Base-by-base conservation (phyloP, 2,797 vertebrate genomes). In the Pseudomugil gertrudae region DNA sequence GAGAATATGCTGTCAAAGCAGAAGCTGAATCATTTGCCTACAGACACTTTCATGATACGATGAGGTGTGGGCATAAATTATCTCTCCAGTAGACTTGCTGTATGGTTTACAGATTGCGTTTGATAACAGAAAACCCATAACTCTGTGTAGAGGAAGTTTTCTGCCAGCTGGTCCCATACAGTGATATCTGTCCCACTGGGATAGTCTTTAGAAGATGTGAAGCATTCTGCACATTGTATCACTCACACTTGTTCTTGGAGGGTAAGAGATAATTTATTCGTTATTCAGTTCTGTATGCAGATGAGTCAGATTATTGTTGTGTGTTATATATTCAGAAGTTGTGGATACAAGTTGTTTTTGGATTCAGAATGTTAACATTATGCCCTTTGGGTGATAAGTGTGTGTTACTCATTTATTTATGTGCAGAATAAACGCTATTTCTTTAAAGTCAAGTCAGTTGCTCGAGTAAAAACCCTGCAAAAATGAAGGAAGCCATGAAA, bases 1-100 rank as follows among this genome's bases (percentile, higher is more conserved):
- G 57, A 77, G 76, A 78, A 85, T 86, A 69, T 65, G 85, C 83
- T 84, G 84, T 85, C 86, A 83, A 82, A 83, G 89, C 88, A 86
- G 69, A 78, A 84, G 65, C 67, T 32, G 74, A 79, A 79, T 86
- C 78, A 90, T 84, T 84, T 85, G 79, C 83, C 85, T 66, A 48
- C 58, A 84, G 75, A 84, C 54, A 63, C 72, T 72, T 84, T 83
- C 66, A 74, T 63, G 76, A 84, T 79, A 59, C 45, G 13, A 57
- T 79, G 79, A 81, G 68, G 72, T 73, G 67, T 70, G 58, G 11
- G 64, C 74, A 84, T 87, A 77, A 63, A 81, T 89, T 75, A 71
- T 29, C 69, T 70, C 75, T 72, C 54, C 74, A 58, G 76, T 57
- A 69, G 78, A 74, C 57, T 24, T 45, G 50, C 58, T 82, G 68